A percentile compares a stretch with the other conserved stretches of the same genome.
phyloP scores from a whole-genome alignment of 2,797 vertebrate species.

The Coranthus polyacanthus region DNA sequence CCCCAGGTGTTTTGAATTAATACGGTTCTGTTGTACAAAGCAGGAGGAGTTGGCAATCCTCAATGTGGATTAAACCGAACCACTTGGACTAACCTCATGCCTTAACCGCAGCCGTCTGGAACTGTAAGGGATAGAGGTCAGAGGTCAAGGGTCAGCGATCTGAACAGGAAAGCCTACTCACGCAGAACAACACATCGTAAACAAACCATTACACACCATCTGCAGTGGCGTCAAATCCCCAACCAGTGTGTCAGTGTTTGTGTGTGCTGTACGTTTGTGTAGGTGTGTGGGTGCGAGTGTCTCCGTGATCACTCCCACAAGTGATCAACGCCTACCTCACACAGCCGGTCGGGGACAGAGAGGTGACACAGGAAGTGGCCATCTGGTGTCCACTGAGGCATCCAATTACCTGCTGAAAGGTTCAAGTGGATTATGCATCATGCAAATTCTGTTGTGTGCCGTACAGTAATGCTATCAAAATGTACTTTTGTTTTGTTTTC shows the following conservation, averaged over 20 bases:
- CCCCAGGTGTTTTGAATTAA: slow-evolving; percentile 19
- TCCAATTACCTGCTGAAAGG: slow-evolving; percentile 63
- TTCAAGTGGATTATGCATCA: slow-evolving; percentile 26
- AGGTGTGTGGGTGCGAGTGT: slow-evolving; percentile 45
- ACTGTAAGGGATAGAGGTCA: slow-evolving; percentile 53
- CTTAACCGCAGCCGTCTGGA: slow-evolving; percentile 49
- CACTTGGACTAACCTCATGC: slow-evolving; percentile 3
- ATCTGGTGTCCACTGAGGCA: slow-evolving; percentile 66
- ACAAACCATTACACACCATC: slow-evolving; percentile 81
- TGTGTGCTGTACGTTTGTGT: slow-evolving; percentile 47
- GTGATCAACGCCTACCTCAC: slow-evolving; percentile 59
- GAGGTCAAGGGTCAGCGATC: slow-evolving; percentile 67
- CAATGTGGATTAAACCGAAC: slow-evolving; percentile 33
- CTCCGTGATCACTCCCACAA: slow-evolving; percentile 49
- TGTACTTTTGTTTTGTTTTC: background rate
- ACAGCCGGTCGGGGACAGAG: slow-evolving; percentile 50
- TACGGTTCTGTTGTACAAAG: slow-evolving; percentile 1
- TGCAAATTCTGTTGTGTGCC: slow-evolving; percentile 3
- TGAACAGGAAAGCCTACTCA: slow-evolving; percentile 72
- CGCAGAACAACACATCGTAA: slow-evolving; percentile 76
- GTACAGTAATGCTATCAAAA: background rate
- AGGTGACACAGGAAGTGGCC: slow-evolving; percentile 70
- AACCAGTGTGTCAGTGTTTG: slow-evolving; percentile 13
- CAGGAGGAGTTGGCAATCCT: too few species aligned
- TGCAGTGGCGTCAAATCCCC: slow-evolving; percentile 70